Evolutionary conservation across 2,113 vertebrate genomes (phyloP).

Genomic region (Myiozetetes cayanensis): DNA sequence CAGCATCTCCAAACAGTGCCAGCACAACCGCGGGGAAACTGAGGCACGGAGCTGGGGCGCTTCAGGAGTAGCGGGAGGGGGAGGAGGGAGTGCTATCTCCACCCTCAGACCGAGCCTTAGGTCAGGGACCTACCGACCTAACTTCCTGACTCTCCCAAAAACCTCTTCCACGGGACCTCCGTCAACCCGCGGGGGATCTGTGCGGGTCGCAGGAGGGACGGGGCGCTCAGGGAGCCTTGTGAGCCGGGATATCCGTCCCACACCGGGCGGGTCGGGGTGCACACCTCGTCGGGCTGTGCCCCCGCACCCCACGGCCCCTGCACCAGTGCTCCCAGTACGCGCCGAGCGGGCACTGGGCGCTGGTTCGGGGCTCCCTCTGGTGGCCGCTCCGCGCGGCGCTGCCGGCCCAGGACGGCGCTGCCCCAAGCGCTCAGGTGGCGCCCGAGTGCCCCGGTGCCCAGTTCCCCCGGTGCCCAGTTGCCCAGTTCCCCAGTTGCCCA

Average conservation of each 20-base stretch:
- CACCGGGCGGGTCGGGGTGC: not conserved
- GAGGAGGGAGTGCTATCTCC: too few species aligned
- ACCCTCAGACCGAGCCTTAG: not conserved
- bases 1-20: not conserved
- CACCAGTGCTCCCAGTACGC: not conserved
- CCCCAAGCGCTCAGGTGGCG: not conserved
- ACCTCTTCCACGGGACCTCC: accelerated
- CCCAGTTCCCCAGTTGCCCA: not conserved
- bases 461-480: not conserved
- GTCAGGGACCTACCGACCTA: accelerated
- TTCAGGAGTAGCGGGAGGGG: accelerated
- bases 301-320: not conserved
- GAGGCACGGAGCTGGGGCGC: not conserved
- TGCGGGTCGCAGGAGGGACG: accelerated
- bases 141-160: not conserved
- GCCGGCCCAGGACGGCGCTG: not conserved
- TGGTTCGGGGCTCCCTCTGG: not conserved
- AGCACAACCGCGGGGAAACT: not conserved
- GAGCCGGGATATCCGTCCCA: accelerated
- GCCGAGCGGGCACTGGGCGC: not conserved
- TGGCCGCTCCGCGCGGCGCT: not conserved
- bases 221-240: accelerated
- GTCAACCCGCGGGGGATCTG: not conserved
- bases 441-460: not conserved
- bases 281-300: not conserved